A percentile compares a stretch with the other conserved stretches of the same genome.
phyloP scores from a whole-genome alignment of 2,888 invertebrate species.

The Cacoxenus indagator region DNA sequence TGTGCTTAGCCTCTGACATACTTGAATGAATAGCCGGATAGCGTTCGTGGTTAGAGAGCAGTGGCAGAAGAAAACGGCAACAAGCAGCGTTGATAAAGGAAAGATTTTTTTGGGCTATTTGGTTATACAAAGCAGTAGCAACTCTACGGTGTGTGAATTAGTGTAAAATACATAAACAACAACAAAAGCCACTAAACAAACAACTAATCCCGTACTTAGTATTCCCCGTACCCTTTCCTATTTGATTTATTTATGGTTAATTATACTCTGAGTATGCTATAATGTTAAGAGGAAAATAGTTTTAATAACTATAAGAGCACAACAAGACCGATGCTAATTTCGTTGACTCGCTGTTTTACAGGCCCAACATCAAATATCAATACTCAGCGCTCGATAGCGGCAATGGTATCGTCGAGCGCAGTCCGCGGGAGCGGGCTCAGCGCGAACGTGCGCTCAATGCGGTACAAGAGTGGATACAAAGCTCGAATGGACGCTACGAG shows the following conservation, averaged over 20 bases:
- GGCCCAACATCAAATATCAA: constrained; percentile 72
- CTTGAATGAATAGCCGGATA: not conserved
- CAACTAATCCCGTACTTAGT: not conserved
- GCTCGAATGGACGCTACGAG: constrained; percentile 80
- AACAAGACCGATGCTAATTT: not conserved
- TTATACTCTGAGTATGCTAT: not conserved
- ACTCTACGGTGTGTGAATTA: not conserved
- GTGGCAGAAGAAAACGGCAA: not conserved
- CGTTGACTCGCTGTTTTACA: constrained; percentile 40
- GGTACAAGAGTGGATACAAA: constrained; percentile 74
- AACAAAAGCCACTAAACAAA: too few relatives aligned
- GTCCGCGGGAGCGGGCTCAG: constrained; percentile 77
- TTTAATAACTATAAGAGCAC: not conserved
- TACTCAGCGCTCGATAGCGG: constrained; percentile 78
- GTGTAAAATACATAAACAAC: not conserved
- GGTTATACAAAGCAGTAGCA: not conserved
- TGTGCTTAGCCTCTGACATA: not conserved
- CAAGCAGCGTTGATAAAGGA: too few relatives aligned
- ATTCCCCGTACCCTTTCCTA: not conserved
- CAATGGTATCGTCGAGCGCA: constrained; percentile 74
- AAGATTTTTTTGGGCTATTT: not conserved
- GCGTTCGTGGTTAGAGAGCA: not conserved
- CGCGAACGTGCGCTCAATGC: constrained; percentile 78
- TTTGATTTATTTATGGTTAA: not conserved
- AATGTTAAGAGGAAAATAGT: not conserved